A percentile compares a stretch with the other conserved stretches of the same genome.
Evolutionary conservation across 92 coral and sea anemone genomes (phyloP).

Genomic region (Palythoa grandiflora): DNA sequence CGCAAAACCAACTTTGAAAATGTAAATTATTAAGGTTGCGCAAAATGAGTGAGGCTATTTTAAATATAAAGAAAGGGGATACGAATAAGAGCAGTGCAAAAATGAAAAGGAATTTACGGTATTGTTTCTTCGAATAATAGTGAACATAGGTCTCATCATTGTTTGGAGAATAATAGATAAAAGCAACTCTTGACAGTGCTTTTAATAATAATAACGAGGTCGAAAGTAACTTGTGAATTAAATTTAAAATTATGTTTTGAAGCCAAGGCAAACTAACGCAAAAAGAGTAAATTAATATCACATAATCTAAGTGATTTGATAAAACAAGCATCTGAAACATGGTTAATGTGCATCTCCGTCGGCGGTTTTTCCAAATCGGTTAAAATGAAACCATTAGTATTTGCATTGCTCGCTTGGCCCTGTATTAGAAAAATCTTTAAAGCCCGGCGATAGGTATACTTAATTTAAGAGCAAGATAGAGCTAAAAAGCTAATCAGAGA

Average conservation of each 20-base stretch:
- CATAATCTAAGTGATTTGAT: slow-evolving; percentile 21
- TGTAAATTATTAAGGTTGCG: too few relatives aligned
- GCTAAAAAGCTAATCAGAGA: slow-evolving; percentile 10
- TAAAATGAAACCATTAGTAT: slow-evolving; percentile 23
- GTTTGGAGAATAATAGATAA: too few relatives aligned
- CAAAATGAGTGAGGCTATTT: too few relatives aligned
- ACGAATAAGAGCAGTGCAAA: not conserved
- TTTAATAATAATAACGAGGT: not conserved
- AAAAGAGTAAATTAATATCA: slow-evolving; percentile 25
- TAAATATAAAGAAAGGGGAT: not conserved
- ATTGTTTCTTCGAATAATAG: not conserved
- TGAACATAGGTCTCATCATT: not conserved
- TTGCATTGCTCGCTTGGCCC: slow-evolving; percentile 31
- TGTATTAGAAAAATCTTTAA: slow-evolving; percentile 3
- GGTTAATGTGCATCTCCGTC: slow-evolving; percentile 28
- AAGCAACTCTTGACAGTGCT: not conserved
- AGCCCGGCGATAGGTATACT: slow-evolving; percentile 7
- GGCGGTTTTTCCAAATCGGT: slow-evolving; percentile 29
- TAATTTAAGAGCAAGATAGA: slow-evolving; percentile 16
- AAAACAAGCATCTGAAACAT: slow-evolving; percentile 29
- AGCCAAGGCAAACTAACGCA: slow-evolving; percentile 17
- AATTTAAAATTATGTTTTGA: slow-evolving; percentile 12
- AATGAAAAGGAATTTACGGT: not conserved
- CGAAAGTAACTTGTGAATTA: not conserved
- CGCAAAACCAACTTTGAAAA: too few relatives aligned